Evolutionary conservation across 1,140 invertebrate species (phyloP).

Genomic region (Drusus annulatus): DNA sequence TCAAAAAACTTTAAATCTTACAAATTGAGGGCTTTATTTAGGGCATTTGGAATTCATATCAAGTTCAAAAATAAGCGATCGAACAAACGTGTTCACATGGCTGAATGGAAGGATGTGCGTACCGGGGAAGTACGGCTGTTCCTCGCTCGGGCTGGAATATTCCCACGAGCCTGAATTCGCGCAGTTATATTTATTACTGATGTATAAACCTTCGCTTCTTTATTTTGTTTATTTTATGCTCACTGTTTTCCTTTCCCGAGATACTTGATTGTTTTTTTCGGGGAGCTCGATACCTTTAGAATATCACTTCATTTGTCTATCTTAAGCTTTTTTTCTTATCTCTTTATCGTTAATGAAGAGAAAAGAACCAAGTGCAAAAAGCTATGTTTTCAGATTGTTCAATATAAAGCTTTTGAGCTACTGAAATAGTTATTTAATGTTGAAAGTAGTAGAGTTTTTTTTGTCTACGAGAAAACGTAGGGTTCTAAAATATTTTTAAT

Average conservation of each 20-base stretch:
- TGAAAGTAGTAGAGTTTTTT: too few relatives aligned
- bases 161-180: slow-evolving; percentile 1
- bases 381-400: too few relatives aligned
- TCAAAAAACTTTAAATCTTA: too few relatives aligned
- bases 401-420: too few relatives aligned
- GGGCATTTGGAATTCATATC: slow-evolving; percentile 2
- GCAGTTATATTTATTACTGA: slow-evolving; percentile 15
- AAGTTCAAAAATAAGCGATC: slow-evolving; percentile 25
- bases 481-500: too few relatives aligned
- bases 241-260: background rate
- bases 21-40: too few relatives aligned
- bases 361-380: too few relatives aligned
- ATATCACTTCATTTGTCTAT: background rate
- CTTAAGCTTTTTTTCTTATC: too few relatives aligned
- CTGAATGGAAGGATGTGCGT: background rate
- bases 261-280: background rate
- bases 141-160: background rate
- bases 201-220: slow-evolving; percentile 10
- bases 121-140: background rate
- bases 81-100: slow-evolving; percentile 20
- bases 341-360: too few relatives aligned
- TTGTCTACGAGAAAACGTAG: too few relatives aligned
- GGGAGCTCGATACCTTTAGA: background rate
- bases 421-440: too few relatives aligned
- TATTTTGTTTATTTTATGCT: slow-evolving; percentile 4